These are phyloP conservation scores for Dinocampus coccinellae DNA, from an alignment of 2,888 invertebrate species.

Conservation along the genomic window DNA sequence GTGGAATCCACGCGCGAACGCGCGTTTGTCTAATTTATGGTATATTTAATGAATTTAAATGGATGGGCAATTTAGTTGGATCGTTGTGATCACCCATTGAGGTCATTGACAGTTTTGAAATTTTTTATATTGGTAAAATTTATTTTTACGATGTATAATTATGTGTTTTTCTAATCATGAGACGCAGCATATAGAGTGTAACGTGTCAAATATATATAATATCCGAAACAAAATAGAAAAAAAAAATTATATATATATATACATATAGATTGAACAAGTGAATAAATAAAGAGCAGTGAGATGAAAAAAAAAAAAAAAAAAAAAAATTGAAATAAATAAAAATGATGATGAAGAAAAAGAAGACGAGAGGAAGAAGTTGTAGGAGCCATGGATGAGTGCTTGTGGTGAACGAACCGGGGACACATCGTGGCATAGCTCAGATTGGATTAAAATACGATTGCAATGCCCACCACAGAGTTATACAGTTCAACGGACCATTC, in stretches of 20 bases:
- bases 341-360: not conserved
- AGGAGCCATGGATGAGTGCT: slow-evolving; percentile 24
- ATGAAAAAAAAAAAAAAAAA: too few species aligned
- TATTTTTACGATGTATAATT: not conserved
- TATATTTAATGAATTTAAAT: slow-evolving; percentile 35
- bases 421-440: slow-evolving; percentile 2
- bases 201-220: too few species aligned
- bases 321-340: not conserved
- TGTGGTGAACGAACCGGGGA: slow-evolving; percentile 13
- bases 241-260: too few species aligned
- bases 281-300: too few species aligned
- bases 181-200: not conserved
- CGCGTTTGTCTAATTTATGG: slow-evolving; percentile 34
- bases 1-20: not conserved
- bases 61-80: slow-evolving; percentile 25
- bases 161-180: not conserved
- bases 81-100: slow-evolving; percentile 29
- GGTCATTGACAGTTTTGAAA: slow-evolving; percentile 30
- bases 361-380: not conserved
- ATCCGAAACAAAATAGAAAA: too few species aligned
- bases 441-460: slow-evolving; percentile 30
- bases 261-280: too few species aligned
- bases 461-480: slow-evolving; percentile 1
- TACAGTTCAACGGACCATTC: not conserved
- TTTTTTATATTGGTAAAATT: not conserved